Evolutionary conservation across 2,113 vertebrate genomes (phyloP).

Genomic region (Suricata suricatta): DNA sequence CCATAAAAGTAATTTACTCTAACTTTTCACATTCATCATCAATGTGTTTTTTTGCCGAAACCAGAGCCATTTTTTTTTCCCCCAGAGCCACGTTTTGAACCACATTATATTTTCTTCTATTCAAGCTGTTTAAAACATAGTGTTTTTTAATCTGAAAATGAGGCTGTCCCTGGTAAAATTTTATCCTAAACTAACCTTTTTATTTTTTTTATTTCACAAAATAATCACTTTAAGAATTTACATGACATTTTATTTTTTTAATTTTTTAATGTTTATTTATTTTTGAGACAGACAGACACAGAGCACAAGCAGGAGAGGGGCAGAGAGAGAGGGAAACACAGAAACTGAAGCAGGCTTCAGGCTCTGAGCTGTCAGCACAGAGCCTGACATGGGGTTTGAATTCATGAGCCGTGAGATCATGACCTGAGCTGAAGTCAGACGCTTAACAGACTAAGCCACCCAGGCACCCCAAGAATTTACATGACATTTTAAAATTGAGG

Average conservation of each 20-base stretch:
- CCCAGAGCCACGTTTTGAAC: neutral
- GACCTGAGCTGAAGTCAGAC: no score
- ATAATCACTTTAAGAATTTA: neutral
- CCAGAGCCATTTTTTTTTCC: neutral
- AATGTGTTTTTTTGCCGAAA: neutral
- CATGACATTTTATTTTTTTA: neutral
- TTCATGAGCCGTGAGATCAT: no score
- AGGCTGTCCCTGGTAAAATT: neutral
- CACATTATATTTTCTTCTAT: slow-evolving; percentile 20
- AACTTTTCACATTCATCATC: neutral
- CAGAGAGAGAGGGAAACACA: no score
- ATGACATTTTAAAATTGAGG: neutral
- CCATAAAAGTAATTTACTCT: neutral
- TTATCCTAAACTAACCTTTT: neutral
- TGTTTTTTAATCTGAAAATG: neutral
- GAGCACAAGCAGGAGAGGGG: no score
- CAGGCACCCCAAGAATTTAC: no score
- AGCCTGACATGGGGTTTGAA: no score
- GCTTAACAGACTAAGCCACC: no score
- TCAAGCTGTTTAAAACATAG: neutral
- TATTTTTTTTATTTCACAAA: neutral
- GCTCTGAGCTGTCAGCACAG: no score
- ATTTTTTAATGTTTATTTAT: no score
- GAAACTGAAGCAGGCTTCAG: no score
- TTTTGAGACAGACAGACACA: no score